Conservation (phyloP, 2,797 vertebrate genomes). For the Brachyalestes nurse region DNA sequence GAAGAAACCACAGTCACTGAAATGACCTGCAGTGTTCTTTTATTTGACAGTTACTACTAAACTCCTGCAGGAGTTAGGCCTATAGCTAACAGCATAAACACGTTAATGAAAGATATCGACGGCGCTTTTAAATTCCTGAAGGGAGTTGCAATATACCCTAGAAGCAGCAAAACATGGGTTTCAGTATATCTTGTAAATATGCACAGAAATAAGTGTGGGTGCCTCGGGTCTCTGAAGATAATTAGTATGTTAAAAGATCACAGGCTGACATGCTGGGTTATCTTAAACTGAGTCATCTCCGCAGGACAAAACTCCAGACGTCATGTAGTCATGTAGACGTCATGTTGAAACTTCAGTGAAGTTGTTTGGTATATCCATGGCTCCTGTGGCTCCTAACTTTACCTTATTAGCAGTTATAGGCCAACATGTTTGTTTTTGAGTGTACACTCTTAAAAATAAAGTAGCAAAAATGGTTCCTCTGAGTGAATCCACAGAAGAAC, state of each 20-base stretch:
- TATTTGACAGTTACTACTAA: background rate
- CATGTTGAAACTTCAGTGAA: background rate
- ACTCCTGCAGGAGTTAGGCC: background rate
- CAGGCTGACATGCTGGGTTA: slow-evolving; percentile 28
- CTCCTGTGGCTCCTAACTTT: background rate
- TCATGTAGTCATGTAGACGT: background rate
- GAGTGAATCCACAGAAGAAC: background rate
- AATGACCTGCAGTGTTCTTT: background rate
- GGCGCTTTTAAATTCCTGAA: slow-evolving; percentile 14
- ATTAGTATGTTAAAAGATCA: slow-evolving; percentile 36
- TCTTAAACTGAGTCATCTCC: slow-evolving; percentile 4
- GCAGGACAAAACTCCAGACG: slow-evolving; percentile 6
- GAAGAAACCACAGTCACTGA: too few relatives aligned
- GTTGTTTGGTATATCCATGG: background rate
- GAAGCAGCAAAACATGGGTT: slow-evolving; percentile 11
- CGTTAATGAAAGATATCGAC: background rate
- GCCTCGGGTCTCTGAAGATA: slow-evolving; percentile 23
- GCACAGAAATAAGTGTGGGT: slow-evolving; percentile 8
- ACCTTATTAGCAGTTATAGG: too few relatives aligned
- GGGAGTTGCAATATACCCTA: slow-evolving; percentile 10
- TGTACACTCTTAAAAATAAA: background rate
- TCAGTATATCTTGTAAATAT: slow-evolving; percentile 9
- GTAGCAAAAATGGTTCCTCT: background rate
- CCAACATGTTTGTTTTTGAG: background rate
- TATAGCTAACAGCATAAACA: background rate